phyloP scores from a whole-genome alignment of 1,140 invertebrate genomes.

The Acromyrmex charruanus region DNA sequence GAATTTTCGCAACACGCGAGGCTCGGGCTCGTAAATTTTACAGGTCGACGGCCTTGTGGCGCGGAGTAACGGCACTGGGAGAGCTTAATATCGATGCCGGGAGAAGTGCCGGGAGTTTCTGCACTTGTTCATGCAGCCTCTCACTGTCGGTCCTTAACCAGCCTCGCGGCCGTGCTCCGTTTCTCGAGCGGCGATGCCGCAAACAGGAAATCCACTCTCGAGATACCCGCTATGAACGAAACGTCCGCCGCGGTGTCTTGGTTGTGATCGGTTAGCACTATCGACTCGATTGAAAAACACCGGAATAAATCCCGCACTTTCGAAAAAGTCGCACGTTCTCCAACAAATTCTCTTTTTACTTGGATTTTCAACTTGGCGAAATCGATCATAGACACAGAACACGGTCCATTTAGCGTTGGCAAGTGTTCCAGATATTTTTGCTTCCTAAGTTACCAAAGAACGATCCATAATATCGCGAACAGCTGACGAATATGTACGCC shows the following conservation, averaged over 20 bases:
- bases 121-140: conserved; percentile 39
- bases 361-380: conserved; percentile 1
- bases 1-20: conserved; percentile 59
- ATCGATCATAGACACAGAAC: background rate
- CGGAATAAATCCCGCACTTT: conserved; percentile 16
- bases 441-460: conserved; percentile 1
- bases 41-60: conserved; percentile 50
- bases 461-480: background rate
- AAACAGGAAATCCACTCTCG: conserved; percentile 48
- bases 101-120: conserved; percentile 51
- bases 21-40: conserved; percentile 39
- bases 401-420: background rate
- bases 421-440: background rate
- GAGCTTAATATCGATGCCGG: conserved; percentile 60
- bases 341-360: background rate
- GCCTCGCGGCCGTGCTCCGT: conserved; percentile 19
- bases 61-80: conserved; percentile 3
- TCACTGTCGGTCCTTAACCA: conserved; percentile 31
- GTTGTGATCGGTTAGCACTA: conserved; percentile 5
- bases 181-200: conserved; percentile 15
- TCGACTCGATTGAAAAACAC: background rate
- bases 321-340: background rate
- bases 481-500: background rate
- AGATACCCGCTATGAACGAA: background rate
- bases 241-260: background rate